phyloP scores from a whole-genome alignment of 1,140 invertebrate genomes.

The Pseudoatta argentina region DNA sequence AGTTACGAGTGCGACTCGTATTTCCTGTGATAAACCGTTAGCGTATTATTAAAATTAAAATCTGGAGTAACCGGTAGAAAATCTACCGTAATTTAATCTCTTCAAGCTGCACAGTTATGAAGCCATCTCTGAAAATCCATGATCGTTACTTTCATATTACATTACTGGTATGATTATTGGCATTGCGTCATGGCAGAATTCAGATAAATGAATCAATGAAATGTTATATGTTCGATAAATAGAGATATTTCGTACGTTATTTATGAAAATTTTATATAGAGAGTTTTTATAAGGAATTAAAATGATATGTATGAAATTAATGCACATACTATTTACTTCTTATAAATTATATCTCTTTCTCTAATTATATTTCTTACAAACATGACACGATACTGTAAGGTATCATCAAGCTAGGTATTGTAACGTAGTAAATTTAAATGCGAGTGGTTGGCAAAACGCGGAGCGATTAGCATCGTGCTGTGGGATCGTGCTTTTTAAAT shows the following conservation, averaged over 20 bases:
- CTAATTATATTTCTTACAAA: too few species aligned
- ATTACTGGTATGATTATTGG: neutral
- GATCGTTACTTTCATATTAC: conserved; percentile 33
- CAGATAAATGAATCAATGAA: conserved; percentile 5
- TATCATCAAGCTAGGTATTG: neutral
- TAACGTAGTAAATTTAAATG: conserved; percentile 23
- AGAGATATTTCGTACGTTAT: neutral
- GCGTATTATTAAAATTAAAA: conserved; percentile 67
- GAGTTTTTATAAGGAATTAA: neutral
- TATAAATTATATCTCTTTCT: neutral
- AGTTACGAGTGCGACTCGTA: conserved; percentile 46
- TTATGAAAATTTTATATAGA: neutral
- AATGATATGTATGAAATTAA: neutral
- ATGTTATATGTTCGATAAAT: neutral
- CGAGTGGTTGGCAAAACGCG: neutral
- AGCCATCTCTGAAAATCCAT: conserved; percentile 14
- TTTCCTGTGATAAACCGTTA: conserved; percentile 56
- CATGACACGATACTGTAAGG: neutral
- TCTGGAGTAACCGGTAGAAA: conserved; percentile 43
- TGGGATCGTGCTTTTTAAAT: conserved; percentile 43
- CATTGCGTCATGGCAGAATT: neutral
- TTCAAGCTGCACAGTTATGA: conserved; percentile 31
- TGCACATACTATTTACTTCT: neutral
- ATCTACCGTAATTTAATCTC: conserved; percentile 57
- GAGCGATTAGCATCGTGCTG: conserved; percentile 36